Evolutionary conservation across 2,888 invertebrate species (phyloP), one percentile per base, ranked within the genome.

Genomic region (Sphaerophoria rueppellii): DNA sequence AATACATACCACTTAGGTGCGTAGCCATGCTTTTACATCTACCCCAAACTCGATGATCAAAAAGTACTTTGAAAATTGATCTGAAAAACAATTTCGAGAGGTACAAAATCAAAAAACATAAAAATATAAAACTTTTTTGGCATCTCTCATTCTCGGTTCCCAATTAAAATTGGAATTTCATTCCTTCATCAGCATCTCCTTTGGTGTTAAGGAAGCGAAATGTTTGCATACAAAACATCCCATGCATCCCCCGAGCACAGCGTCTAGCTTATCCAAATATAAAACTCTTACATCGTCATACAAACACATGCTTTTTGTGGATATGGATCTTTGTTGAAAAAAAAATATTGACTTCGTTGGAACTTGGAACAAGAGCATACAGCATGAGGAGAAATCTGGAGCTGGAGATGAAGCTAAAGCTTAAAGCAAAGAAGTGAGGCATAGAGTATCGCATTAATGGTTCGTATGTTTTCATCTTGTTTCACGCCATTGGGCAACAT

Each of bases 401-500:
- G 24, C 24, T 24, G 24, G 24, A 24, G 40, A 1, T 40, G 40
- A 9, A 9, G 9, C 4, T 43, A 9, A 11, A 43, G 43, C 43
- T 43, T 43, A 40, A 40, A 54, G 67, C 54, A 67, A 54, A 16
- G 54, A 50, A 65, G 32, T 52, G 32, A 67, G 67, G 52, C 54
- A 67, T 67, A 67, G 48, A 79, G 61, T 80, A 75, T 85, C 76
- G 85, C 76, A 76, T 85, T 73, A 85, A 85, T 76, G 76, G 76
- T 76, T 81, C 80, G 77, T 70, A 81, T 81, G 85, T 85, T 85
- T 81, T 85, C 85, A 85, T 85, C 85, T 85, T 76, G 69, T 85
- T 85, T 81, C 81, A 73, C 85, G 85, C 85, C 85, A 81, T 85
- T 85, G 85, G 85, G 73, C 76, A 85, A 73, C 76, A 85, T 81